phyloP scores from a whole-genome alignment of 2,888 invertebrate genomes.

The Drosophila diplacantha region DNA sequence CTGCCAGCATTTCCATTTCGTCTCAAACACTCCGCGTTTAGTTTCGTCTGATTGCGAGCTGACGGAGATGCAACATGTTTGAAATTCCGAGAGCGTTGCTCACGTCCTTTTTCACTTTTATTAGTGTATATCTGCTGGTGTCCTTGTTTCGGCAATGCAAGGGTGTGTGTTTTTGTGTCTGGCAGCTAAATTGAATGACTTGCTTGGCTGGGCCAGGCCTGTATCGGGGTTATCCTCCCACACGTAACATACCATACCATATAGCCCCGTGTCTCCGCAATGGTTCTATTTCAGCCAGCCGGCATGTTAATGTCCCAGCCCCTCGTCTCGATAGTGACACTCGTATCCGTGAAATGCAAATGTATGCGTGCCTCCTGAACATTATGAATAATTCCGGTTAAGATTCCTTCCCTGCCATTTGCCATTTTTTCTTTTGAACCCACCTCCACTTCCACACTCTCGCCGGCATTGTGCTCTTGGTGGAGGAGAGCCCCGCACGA shows the following conservation, averaged over 20 bases:
- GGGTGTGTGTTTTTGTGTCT: constrained; percentile 20
- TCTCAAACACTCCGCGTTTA: constrained; percentile 33
- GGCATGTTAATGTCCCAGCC: constrained; percentile 38
- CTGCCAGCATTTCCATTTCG: constrained; percentile 56
- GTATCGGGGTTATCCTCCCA: constrained; percentile 32
- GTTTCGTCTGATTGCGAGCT: constrained; percentile 50
- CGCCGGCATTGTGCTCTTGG: constrained; percentile 36
- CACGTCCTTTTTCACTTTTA: constrained; percentile 64
- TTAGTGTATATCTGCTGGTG: constrained; percentile 39
- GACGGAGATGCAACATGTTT: constrained; percentile 52
- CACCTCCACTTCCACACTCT: constrained; percentile 43
- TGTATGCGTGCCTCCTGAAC: constrained; percentile 70
- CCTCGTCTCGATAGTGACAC: constrained; percentile 65
- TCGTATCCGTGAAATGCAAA: constrained; percentile 68
- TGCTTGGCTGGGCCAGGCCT: constrained; percentile 51
- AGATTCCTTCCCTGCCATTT: constrained; percentile 64
- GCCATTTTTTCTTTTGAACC: constrained; percentile 40
- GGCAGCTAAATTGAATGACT: constrained; percentile 60
- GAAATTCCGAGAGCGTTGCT: constrained; percentile 63
- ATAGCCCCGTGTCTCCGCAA: constrained; percentile 1
- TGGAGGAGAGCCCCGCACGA: constrained; percentile 6
- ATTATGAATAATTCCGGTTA: constrained; percentile 72
- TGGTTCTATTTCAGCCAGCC: constrained; percentile 18
- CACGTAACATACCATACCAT: neutral
- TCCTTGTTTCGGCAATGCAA: constrained; percentile 21